Percentiles rank a stretch among this genome's conserved stretches.
Evolutionary conservation across 23 tunicate species (phyloP).

Genomic region (Phallusia fumigata): DNA sequence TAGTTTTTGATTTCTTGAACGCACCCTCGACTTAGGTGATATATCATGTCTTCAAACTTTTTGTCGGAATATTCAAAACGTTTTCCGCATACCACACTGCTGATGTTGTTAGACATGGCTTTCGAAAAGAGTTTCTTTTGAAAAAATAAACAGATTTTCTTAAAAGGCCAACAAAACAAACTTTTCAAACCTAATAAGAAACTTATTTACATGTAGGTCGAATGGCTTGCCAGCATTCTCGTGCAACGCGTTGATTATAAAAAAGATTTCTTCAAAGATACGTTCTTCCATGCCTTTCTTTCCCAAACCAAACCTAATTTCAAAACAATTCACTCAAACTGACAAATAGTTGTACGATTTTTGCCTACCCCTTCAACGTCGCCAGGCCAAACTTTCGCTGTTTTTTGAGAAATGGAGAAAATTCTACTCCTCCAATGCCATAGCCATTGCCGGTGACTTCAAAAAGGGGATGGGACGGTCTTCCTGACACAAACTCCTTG

Average conservation of each 20-base stretch:
- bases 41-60: background rate
- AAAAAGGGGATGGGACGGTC: background rate
- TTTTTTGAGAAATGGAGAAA: background rate
- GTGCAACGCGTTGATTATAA: slow-evolving; percentile 1
- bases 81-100: slow-evolving; percentile 14
- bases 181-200: background rate
- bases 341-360: background rate
- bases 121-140: background rate
- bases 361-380: background rate
- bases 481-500: background rate
- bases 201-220: background rate
- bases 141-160: no score
- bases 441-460: background rate
- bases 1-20: background rate
- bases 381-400: background rate
- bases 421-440: background rate
- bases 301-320: slow-evolving; percentile 29
- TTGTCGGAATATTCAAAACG: slow-evolving; percentile 20
- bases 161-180: no score
- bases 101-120: slow-evolving; percentile 19
- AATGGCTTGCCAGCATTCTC: slow-evolving; percentile 20
- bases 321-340: background rate
- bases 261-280: slow-evolving; percentile 15
- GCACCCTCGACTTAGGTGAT: background rate
- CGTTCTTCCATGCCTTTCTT: slow-evolving; percentile 33